Conservation (phyloP, 2,888 invertebrate species). For the Drosophila mulleri region DNA sequence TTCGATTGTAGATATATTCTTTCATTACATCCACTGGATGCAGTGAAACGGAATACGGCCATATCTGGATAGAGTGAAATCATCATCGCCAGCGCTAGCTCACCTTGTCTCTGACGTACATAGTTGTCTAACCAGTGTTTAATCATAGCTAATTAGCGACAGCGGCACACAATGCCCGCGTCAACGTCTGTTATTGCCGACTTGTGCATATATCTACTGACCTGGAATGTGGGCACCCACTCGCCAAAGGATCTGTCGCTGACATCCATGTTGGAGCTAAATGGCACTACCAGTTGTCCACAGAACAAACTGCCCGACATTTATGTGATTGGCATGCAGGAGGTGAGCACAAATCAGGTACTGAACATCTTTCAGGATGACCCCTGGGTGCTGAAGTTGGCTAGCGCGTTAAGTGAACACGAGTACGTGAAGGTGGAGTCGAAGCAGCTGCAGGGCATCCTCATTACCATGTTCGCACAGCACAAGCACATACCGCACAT, state of each 20-base stretch:
- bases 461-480: conserved; percentile 91
- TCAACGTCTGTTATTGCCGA: conserved; percentile 72
- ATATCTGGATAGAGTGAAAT: conserved; percentile 25
- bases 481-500: conserved; percentile 92
- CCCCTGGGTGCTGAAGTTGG: conserved; percentile 92
- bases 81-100: conserved; percentile 21
- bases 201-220: conserved; percentile 89
- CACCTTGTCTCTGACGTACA: conserved; percentile 48
- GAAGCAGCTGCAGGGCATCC: conserved; percentile 93
- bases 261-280: conserved; percentile 89
- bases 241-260: conserved; percentile 90
- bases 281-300: conserved; percentile 86
- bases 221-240: conserved; percentile 96
- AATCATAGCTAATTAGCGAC: conserved; percentile 44
- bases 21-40: conserved; percentile 12
- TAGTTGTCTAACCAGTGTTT: conserved; percentile 48
- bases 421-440: conserved; percentile 92
- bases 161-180: conserved; percentile 49
- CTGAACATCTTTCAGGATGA: conserved; percentile 92
- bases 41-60: neutral
- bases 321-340: conserved; percentile 95
- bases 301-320: conserved; percentile 91
- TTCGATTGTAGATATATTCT: neutral
- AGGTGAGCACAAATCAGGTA: conserved; percentile 93
- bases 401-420: conserved; percentile 88